phyloP scores from a whole-genome alignment of 2,113 vertebrate genomes.

The Eleginops maclovinus region DNA sequence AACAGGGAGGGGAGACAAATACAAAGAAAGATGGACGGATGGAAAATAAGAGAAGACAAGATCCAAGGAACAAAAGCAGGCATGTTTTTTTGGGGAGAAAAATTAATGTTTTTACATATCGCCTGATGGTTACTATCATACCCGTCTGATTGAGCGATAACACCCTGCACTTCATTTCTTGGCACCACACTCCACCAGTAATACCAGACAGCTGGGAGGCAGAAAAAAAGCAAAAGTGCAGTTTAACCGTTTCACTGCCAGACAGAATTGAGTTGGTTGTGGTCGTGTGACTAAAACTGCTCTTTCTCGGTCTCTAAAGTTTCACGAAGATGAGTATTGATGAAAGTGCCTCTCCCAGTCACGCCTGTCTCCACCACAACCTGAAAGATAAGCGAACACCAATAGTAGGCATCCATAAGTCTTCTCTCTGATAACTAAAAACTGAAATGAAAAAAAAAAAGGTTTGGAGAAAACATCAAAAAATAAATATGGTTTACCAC shows the following conservation, averaged over 20 bases:
- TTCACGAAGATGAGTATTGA: conserved; percentile 61
- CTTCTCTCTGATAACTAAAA: background rate
- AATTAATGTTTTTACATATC: conserved; percentile 26
- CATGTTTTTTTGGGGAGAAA: background rate
- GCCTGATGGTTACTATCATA: conserved; percentile 45
- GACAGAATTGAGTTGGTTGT: conserved; percentile 80
- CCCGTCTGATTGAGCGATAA: conserved; percentile 57
- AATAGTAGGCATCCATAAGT: conserved; percentile 1
- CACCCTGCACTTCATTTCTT: conserved; percentile 68
- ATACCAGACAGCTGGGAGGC: conserved; percentile 70
- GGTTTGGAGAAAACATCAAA: too few relatives aligned
- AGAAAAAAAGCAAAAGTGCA: conserved; percentile 76
- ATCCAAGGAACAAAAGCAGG: conserved; percentile 23
- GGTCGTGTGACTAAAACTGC: conserved; percentile 80
- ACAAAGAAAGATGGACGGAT: background rate
- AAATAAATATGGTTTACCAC: background rate
- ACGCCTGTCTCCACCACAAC: conserved; percentile 70
- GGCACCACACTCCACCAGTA: conserved; percentile 58
- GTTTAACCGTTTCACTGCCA: conserved; percentile 86
- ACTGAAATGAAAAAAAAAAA: background rate
- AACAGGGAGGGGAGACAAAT: conserved; percentile 13
- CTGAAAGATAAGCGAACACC: conserved; percentile 47
- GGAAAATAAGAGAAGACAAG: conserved; percentile 11
- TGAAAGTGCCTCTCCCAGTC: conserved; percentile 73
- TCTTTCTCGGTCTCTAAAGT: conserved; percentile 66